Base-by-base conservation (phyloP, 1,140 invertebrate species). In the Zaprionus tsacasi region DNA sequence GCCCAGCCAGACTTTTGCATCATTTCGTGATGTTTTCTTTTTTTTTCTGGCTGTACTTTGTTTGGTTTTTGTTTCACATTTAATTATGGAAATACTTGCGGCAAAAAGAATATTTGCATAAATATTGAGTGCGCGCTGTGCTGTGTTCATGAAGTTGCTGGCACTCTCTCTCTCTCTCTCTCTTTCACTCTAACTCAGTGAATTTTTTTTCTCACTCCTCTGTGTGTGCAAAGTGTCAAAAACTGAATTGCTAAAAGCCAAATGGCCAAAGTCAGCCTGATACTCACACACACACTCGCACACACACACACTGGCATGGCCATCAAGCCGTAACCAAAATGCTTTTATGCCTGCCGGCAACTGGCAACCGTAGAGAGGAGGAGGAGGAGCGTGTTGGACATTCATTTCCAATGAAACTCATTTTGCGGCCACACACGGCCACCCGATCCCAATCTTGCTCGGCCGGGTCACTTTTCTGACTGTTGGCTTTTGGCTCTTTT, bases 321-420 rank as follows among this genome's bases (percentile, higher is more conserved):
- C 43, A 60, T 76, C 70, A 70, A 70, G 70, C 74, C 67, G 80
- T 79, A 88, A 83, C 82, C 77, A 70, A 88, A 88, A 83, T 88
- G 83, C 83, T 74, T 74, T 74, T 70, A 70, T 69, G 66, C 71
- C 66, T 74, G 57, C 71, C 25, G 38, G 58, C 52, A 50, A 50
- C 45, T 6, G 45, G 45, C 57, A 59, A 73, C 30, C 17, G 33
- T 35, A 55, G 36, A 17, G 10, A 25, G 50, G 27, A 21, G 10
- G 6, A 4, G 6, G 15, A n/a, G 12, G 25, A 21, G 25, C 6
- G 55, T 58, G 21, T 30, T 63, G 58, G 52, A 69, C 83, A 81
- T 88, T 88, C 83, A 88, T 78, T 88, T 76, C 80, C 83, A 88
- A 88, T 88, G 78, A 88, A 81, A 83, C 80, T 88, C 83, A 88